Evolutionary conservation across 2,113 vertebrate species (phyloP).

Genomic region (Cettia cetti): DNA sequence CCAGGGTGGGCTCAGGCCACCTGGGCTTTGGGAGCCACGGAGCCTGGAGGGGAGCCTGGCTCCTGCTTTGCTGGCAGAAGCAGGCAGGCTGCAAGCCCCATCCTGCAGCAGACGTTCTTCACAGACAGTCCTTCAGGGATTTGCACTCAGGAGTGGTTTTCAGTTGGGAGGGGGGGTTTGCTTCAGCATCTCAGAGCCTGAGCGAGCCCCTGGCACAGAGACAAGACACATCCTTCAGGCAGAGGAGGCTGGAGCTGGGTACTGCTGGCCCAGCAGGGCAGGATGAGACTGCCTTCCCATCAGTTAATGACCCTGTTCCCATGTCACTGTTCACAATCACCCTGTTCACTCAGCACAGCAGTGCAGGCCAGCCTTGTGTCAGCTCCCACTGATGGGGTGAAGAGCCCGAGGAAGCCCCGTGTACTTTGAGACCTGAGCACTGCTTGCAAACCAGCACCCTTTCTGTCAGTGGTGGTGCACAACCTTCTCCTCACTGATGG

Average conservation of each 20-base stretch:
- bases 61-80: background rate
- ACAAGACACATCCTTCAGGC: background rate
- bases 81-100: background rate
- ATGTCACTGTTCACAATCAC: rapidly evolving
- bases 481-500: background rate
- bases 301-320: rapidly evolving
- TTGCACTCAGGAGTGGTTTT: background rate
- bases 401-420: background rate
- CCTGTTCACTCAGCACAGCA: background rate
- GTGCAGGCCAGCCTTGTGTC: rapidly evolving
- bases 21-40: background rate
- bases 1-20: background rate
- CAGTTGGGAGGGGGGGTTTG: rapidly evolving
- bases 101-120: background rate
- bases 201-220: background rate
- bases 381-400: rapidly evolving
- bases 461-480: background rate
- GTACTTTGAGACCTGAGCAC: rapidly evolving
- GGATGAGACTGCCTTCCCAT: rapidly evolving
- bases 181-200: background rate
- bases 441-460: background rate
- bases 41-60: background rate
- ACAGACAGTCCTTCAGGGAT: background rate
- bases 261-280: background rate
- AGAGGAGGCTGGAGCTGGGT: background rate